phyloP scores from a whole-genome alignment of 2,797 vertebrate species.

The Bradypodion pumilum region DNA sequence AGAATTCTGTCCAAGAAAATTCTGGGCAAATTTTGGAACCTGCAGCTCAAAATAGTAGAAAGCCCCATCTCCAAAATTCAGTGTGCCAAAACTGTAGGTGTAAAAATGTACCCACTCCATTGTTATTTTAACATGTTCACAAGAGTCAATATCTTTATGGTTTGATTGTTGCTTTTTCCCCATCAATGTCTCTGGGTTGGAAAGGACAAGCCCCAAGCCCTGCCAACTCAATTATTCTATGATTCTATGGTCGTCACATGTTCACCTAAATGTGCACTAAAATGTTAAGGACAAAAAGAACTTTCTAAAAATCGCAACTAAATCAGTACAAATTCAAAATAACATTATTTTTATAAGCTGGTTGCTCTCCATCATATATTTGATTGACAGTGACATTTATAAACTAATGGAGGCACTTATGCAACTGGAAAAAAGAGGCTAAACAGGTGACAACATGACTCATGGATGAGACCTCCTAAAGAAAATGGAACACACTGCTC shows the following conservation, averaged over 20 bases:
- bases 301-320: neutral
- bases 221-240: no score
- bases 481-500: neutral
- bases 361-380: slow-evolving; percentile 31
- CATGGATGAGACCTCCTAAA: neutral
- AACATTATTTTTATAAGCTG: slow-evolving; percentile 38
- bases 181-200: no score
- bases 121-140: neutral
- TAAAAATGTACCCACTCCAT: neutral
- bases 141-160: slow-evolving; percentile 34
- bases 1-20: no score
- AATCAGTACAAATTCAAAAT: slow-evolving; percentile 24
- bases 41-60: no score
- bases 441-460: slow-evolving; percentile 20
- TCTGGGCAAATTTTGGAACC: no score
- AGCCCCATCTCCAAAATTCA: neutral
- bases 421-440: slow-evolving; percentile 31
- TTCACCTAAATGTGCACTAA: slow-evolving; percentile 19
- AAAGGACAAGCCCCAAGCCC: no score
- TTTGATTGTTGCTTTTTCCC: neutral
- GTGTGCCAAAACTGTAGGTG: neutral
- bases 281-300: slow-evolving; percentile 2
- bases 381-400: slow-evolving; percentile 52
- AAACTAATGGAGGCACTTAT: slow-evolving; percentile 42
- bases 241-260: neutral